Base-by-base conservation (phyloP, 1,140 invertebrate species). In the Calephelis virginiensis region DNA sequence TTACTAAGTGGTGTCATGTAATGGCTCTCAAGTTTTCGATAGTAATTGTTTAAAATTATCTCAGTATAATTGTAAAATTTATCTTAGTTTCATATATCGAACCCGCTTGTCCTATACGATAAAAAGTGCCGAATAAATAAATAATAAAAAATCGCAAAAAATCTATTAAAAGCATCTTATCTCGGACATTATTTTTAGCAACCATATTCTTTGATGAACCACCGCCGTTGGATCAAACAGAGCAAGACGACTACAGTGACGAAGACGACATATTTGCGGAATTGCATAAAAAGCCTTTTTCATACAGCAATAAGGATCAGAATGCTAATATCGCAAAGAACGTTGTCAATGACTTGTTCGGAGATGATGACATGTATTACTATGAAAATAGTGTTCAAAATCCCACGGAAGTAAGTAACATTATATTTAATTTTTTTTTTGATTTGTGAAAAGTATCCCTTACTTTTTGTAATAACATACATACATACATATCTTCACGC, bases 141-240 rank as follows among this genome's bases (percentile, higher is more conserved):
- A 9, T 6, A 1, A 43, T 43, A 7, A 43, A 43, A 9, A 1
- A 6, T 43, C 0, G 40, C 8, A 43, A 43, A 6, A 43, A 43
- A 43, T 6, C 0, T 43, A 0, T 43, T 9, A 43, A 43, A 43
- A 43, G 1, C 3, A 43, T 6, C 40, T 43, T 6, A 43, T 43
- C 1, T 43, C 28, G 28, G 28, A 1, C 2, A 1, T 43, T 43
- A 48, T 40, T 53, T 53, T 8, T 28, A 53, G 49, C 49, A 53
- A 86, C 83, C 66, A 77, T 92, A 71, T 93, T 93, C 78, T 83
- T 82, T 2, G 89, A 92, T 71, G 91, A 92, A 73, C 92, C 92
- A 0, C 92, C 92, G 1, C 92, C 92, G 0, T 65, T 93, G 8
- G 88, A 91, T 49, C 73, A 84, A 4, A 81, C 85, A 12, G 74